A percentile compares a stretch with the other conserved stretches of the same genome.
Conservation (phyloP, 30 jellyfish, hydroid and myxozoan species). For the Mastigias papua region DNA sequence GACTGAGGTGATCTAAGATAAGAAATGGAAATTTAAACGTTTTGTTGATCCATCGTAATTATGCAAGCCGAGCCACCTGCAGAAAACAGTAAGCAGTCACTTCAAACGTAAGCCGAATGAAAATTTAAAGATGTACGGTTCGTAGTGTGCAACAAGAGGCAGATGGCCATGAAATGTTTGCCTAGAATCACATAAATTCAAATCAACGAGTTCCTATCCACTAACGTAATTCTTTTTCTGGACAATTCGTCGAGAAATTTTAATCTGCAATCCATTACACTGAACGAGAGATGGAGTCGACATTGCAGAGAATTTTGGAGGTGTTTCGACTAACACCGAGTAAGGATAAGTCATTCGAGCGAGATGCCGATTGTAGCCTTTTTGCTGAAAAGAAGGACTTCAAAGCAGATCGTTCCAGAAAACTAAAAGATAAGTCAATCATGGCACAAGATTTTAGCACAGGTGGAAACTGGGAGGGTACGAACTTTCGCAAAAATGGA, state of each 20-base stretch:
- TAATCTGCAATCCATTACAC: neutral
- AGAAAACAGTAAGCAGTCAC: conserved; percentile 50
- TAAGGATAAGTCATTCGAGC: conserved; percentile 7
- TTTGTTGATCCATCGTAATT: conserved; percentile 20
- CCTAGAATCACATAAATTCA: neutral
- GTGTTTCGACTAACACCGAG: conserved; percentile 10
- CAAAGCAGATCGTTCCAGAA: neutral
- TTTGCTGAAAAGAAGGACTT: neutral
- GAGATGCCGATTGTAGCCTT: neutral
- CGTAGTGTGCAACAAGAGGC: conserved; percentile 4
- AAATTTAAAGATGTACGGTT: conserved; percentile 12
- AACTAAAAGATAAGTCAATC: neutral
- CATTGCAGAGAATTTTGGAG: conserved; percentile 27
- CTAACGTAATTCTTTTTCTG: neutral
- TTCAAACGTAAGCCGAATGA: conserved; percentile 24
- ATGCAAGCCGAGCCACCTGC: conserved; percentile 40
- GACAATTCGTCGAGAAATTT: neutral
- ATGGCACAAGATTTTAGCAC: neutral
- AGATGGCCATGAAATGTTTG: neutral
- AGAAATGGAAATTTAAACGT: neutral
- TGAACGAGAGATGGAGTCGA: conserved; percentile 36
- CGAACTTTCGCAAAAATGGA: conserved; percentile 19
- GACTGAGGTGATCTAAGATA: neutral
- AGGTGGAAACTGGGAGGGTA: neutral
- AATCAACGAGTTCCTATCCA: neutral